phyloP scores from a whole-genome alignment of 2,797 vertebrate species.

The Paguma larvata region DNA sequence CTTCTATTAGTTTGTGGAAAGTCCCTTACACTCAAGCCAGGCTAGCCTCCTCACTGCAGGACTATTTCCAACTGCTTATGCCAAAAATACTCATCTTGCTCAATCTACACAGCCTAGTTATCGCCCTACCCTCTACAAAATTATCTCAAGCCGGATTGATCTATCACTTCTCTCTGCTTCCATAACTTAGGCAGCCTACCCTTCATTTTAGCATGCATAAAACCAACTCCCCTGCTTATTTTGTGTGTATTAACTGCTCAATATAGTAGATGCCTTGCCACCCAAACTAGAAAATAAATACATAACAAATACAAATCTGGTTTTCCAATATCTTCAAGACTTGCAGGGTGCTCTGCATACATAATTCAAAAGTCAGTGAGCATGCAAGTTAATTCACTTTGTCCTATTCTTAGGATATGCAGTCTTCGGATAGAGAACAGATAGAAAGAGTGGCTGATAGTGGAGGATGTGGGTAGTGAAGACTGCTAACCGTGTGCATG shows the following conservation, averaged over 20 bases:
- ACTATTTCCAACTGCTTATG: not conserved
- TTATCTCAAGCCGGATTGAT: not conserved
- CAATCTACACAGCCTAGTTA: not conserved
- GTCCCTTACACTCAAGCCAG: not conserved
- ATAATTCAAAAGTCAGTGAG: constrained; percentile 14
- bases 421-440: not conserved
- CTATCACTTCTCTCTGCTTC: not conserved
- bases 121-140: not conserved
- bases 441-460: not conserved
- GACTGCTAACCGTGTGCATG: not conserved
- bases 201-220: not conserved
- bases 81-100: not conserved
- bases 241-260: not conserved
- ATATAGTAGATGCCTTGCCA: not conserved
- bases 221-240: not conserved
- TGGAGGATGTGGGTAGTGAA: not conserved
- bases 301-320: not conserved
- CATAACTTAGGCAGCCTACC: not conserved
- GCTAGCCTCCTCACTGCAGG: not conserved
- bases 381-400: not conserved
- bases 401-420: not conserved
- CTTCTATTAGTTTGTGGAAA: not conserved
- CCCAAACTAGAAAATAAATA: constrained; percentile 10
- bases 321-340: not conserved
- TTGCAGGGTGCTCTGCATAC: not conserved